Conservation (phyloP, 2,888 invertebrate genomes). For the Zygogramma bicolorata region DNA sequence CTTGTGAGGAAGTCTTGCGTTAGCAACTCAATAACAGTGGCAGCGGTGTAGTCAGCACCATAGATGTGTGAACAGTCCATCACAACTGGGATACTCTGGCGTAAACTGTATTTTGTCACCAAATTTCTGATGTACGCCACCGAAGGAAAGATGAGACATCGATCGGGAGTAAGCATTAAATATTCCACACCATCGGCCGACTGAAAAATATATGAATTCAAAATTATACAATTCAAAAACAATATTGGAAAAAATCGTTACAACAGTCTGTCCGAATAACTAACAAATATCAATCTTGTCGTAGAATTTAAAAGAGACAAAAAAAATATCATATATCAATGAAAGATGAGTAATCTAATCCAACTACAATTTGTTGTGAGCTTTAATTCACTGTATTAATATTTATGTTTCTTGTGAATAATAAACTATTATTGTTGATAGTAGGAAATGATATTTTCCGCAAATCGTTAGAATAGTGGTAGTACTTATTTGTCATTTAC, state of each 20-base stretch:
- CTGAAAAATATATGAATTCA: constrained; percentile 66
- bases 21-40: constrained; percentile 81
- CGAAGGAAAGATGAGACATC: constrained; percentile 90
- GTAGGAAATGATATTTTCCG: too few relatives aligned
- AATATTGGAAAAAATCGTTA: background rate
- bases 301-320: too few relatives aligned
- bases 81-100: constrained; percentile 80
- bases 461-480: too few relatives aligned
- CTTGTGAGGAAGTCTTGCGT: constrained; percentile 81
- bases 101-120: constrained; percentile 83
- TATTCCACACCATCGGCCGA: constrained; percentile 79
- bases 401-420: too few relatives aligned
- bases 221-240: background rate
- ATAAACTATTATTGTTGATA: too few relatives aligned
- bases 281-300: too few relatives aligned
- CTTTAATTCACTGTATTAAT: too few relatives aligned
- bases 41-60: constrained; percentile 89
- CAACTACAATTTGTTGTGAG: too few relatives aligned
- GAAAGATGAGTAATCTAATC: too few relatives aligned
- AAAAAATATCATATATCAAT: too few relatives aligned
- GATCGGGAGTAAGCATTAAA: constrained; percentile 86
- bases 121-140: constrained; percentile 89
- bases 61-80: constrained; percentile 90
- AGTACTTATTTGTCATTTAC: too few relatives aligned
- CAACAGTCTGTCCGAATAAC: too few relatives aligned